Base-by-base conservation (phyloP, 1,140 invertebrate genomes). In the Ruditapes philippinarum region DNA sequence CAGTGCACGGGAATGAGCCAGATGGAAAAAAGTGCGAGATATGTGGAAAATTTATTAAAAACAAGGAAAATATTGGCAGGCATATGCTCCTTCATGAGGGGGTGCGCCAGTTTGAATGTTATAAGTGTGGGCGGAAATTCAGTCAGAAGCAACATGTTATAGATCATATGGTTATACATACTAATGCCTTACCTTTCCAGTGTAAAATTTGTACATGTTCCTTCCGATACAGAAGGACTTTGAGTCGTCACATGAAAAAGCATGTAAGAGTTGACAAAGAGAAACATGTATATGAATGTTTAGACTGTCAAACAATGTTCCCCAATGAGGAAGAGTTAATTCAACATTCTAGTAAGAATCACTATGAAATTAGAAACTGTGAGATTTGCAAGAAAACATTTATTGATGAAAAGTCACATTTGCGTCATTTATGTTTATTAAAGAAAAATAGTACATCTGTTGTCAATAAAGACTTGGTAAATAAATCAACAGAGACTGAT, bases 171-270 rank as follows among this genome's bases (percentile, higher is more conserved):
- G 96, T 98, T 22, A 99, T 98, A 0, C 98, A 99, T 54, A 99
- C 98, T 0, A 98, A 99, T 93, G 98, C 98, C 91, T 99, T 99
- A 95, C 98, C 98, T 0, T 99, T 99, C 96, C 97, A 98, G 93
- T 99, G 98, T 94, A 96, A 97, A 82, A 97, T 97, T 0, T 99
- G 98, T 57, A 74, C 87, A 1, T 60, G 82, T 7, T 45, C 57
- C 17, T 91, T 74, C 25, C 31, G 62, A 36, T 68, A 74, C 28
- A 45, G 25, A 22, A 38, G 83, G n/a, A 74, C 68, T 62, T 73
- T 85, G 19, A 51, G 38, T 42, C 60, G 81, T 4, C 81, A 83
- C 40, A 2, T 45, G 0, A 62, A 45, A 31, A 83, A 83, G 33
- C 81, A 83, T 51, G 36, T 45, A 22, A 42, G 2, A 11, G n/a